A percentile compares a stretch with the other conserved stretches of the same genome.
Evolutionary conservation across 2,797 vertebrate genomes (phyloP).

Genomic region (Pangasius djambal): DNA sequence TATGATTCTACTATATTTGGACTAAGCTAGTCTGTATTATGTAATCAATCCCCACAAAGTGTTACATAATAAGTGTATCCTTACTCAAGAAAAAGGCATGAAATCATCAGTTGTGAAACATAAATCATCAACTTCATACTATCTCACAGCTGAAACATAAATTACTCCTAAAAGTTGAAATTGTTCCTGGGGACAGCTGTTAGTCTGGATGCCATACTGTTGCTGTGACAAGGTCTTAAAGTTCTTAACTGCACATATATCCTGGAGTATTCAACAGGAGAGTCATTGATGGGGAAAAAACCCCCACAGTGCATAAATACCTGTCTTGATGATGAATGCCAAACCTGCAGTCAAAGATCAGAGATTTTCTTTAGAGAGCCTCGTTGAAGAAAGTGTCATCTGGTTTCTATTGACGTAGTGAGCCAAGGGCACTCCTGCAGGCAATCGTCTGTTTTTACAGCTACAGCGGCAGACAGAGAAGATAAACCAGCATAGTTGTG

Average conservation of each 20-base stretch:
- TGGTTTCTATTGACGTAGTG: constrained; percentile 42
- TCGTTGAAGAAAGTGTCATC: constrained; percentile 38
- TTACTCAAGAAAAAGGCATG: not conserved
- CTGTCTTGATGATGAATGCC: too few relatives aligned
- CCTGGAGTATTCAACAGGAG: too few relatives aligned
- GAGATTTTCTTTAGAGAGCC: constrained; percentile 14
- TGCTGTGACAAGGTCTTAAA: not conserved
- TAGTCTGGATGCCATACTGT: not conserved
- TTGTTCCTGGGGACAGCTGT: not conserved
- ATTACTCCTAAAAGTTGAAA: not conserved
- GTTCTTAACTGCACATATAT: not conserved
- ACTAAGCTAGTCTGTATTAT: not conserved
- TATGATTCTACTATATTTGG: not conserved
- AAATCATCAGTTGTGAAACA: constrained; percentile 14
- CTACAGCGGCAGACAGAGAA: constrained; percentile 27
- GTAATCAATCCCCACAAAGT: not conserved
- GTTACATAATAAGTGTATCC: not conserved
- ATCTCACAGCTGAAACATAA: not conserved
- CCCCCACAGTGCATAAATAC: too few relatives aligned
- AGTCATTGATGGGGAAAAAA: not conserved
- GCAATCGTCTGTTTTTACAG: constrained; percentile 44
- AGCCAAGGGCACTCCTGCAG: too few relatives aligned
- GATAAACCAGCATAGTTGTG: constrained; percentile 44
- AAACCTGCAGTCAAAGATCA: not conserved
- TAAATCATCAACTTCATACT: constrained; percentile 12